Conservation (phyloP, 2,113 vertebrate species). For the Aspidoscelis tigris region DNA sequence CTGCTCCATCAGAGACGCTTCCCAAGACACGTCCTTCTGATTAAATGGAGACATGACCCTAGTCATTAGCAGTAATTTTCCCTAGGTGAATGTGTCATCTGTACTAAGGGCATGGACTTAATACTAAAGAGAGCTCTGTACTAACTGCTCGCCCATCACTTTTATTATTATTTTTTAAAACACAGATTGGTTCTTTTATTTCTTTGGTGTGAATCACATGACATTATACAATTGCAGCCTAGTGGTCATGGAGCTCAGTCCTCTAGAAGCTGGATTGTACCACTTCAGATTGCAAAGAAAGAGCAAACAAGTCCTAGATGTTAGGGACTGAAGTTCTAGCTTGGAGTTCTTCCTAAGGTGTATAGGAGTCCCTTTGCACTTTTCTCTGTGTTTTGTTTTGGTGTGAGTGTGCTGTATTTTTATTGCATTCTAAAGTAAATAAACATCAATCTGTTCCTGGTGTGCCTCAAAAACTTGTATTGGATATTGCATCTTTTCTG, state of each 20-base stretch:
- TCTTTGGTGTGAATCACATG: not conserved
- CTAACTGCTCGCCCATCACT: not conserved
- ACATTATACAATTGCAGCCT: not conserved
- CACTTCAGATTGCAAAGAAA: not conserved
- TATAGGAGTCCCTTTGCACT: not conserved
- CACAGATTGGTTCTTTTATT: not conserved
- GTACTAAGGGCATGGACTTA: not conserved
- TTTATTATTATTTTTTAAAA: not conserved
- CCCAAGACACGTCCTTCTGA: too few relatives aligned
- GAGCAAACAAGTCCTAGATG: not conserved
- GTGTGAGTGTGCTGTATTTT: conserved; percentile 24
- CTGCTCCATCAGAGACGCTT: too few relatives aligned
- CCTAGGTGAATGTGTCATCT: not conserved
- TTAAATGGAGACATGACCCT: too few relatives aligned
- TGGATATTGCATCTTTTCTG: not conserved
- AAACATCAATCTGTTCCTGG: not conserved
- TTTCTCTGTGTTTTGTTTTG: conserved; percentile 30
- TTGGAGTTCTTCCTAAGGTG: not conserved
- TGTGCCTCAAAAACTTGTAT: not conserved
- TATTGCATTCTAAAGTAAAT: conserved; percentile 39
- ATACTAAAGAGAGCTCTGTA: not conserved
- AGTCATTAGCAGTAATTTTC: not conserved
- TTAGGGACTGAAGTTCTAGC: not conserved
- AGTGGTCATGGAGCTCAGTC: not conserved
- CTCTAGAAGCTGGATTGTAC: not conserved